Evolutionary conservation across 64 coral and sea anemone species (phyloP).

Genomic region (Stichodactyla mertensii): DNA sequence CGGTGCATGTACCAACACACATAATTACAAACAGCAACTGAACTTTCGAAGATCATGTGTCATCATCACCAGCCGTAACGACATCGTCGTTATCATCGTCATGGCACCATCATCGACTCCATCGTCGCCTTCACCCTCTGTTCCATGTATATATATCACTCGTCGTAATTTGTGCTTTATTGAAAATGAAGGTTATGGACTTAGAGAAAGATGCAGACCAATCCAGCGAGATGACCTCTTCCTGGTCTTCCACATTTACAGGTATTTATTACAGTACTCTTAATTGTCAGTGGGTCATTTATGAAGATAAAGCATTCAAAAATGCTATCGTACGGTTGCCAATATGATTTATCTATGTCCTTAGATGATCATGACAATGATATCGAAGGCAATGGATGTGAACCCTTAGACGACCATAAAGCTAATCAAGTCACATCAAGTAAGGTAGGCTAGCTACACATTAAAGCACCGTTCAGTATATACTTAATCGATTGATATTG

Average conservation of each 20-base stretch:
- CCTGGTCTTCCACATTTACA: conserved; percentile 3
- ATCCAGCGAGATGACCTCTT: background rate
- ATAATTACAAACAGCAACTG: too few relatives aligned
- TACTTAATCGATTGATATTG: too few relatives aligned
- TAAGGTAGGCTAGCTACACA: background rate
- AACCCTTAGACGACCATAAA: background rate
- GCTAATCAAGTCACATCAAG: background rate
- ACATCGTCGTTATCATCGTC: background rate
- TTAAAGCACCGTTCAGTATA: background rate
- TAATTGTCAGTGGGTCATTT: too few relatives aligned
- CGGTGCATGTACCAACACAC: too few relatives aligned
- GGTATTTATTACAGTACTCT: background rate
- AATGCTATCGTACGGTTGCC: too few relatives aligned
- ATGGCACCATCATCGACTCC: background rate
- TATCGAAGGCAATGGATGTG: background rate
- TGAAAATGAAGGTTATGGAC: background rate
- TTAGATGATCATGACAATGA: background rate
- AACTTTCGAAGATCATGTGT: background rate
- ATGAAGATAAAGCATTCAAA: too few relatives aligned
- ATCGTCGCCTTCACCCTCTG: background rate
- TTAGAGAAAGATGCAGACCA: background rate
- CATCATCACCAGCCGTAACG: background rate
- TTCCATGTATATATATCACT: background rate
- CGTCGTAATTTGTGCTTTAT: background rate
- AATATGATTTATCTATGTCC: too few relatives aligned